Conservation (phyloP, 2,888 invertebrate species). For the Catocala sponsa region DNA sequence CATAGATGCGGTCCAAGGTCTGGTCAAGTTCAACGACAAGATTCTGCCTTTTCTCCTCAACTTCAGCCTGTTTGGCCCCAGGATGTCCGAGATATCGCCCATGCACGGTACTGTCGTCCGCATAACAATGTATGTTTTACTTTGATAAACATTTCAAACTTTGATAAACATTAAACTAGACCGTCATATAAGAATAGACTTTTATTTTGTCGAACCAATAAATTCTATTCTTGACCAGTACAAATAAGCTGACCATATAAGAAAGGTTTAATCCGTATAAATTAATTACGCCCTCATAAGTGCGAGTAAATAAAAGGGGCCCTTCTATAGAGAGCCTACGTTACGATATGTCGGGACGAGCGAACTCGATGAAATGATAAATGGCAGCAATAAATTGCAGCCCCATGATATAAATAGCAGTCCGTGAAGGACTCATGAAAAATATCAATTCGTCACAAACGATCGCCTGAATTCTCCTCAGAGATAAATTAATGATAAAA, state of each 20-base stretch:
- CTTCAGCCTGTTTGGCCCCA: too few relatives aligned
- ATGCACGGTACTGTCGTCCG: too few relatives aligned
- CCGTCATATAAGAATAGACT: too few relatives aligned
- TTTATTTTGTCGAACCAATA: too few relatives aligned
- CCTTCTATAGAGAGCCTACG: constrained; percentile 48
- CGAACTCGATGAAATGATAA: constrained; percentile 78
- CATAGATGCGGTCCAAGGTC: too few relatives aligned
- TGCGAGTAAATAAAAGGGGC: constrained; percentile 47
- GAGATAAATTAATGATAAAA: constrained; percentile 67
- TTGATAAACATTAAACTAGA: too few relatives aligned
- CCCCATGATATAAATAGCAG: constrained; percentile 74
- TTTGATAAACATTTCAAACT: too few relatives aligned
- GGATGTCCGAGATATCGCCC: too few relatives aligned
- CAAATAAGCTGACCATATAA: neutral
- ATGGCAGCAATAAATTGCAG: constrained; percentile 77
- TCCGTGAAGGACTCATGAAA: constrained; percentile 76
- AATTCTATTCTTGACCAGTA: neutral
- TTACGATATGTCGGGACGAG: constrained; percentile 53
- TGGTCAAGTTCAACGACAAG: too few relatives aligned
- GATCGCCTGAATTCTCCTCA: constrained; percentile 60
- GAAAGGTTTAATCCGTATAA: constrained; percentile 14
- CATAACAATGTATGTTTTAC: too few relatives aligned
- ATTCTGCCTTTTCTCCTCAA: too few relatives aligned
- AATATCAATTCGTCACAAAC: constrained; percentile 79
- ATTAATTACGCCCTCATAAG: constrained; percentile 39